Evolutionary conservation across 1,140 invertebrate genomes (phyloP), one percentile per base, ranked within the genome.

Genomic region (Nebria ingens): DNA sequence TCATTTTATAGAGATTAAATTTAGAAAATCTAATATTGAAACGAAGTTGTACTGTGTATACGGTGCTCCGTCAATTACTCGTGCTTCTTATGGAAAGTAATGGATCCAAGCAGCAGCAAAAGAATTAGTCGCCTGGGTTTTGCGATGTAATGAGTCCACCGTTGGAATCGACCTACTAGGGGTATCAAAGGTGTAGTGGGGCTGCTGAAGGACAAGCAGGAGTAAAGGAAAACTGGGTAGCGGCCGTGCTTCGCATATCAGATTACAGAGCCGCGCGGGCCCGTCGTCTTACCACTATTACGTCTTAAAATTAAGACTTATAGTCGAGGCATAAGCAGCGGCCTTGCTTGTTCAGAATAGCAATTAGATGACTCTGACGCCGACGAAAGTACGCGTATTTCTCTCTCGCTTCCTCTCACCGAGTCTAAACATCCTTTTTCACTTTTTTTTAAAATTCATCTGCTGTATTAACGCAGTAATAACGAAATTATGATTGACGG

Each of bases 261-360:
- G 40, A 45, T 45, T 45, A 45, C 40, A 11, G 9, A 4, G 15
- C 40, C 40, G 15, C 15, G 40, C 25, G 6, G 25, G 6, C 25
- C n/a, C 25, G n/a, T 34, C 25, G 25, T n/a, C 25, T 9, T 17
- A 17, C 9, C 9, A 45, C 40, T 45, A 45, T 45, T 45, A 45
- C 40, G 6, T 45, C 40, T 45, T 45, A 45, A 45, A 45, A 45
- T 45, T 45, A 45, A 45, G 40, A 45, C 40, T 45, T 45, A 45
- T 45, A 45, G 40, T 45, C 40, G 17, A 11, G 40, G 40, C 15
- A 45, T 45, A 45, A 45, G 40, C 40, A 45, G 15, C 40, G 17
- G 6, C 9, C 15, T 45, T 17, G 40, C 40, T 45, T 17, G 40
- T 17, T 45, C 40, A 17, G 40, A 45, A 45, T 45, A 45, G 40